Conservation (phyloP, 2,888 invertebrate genomes). For the Pimpla rufipes region DNA sequence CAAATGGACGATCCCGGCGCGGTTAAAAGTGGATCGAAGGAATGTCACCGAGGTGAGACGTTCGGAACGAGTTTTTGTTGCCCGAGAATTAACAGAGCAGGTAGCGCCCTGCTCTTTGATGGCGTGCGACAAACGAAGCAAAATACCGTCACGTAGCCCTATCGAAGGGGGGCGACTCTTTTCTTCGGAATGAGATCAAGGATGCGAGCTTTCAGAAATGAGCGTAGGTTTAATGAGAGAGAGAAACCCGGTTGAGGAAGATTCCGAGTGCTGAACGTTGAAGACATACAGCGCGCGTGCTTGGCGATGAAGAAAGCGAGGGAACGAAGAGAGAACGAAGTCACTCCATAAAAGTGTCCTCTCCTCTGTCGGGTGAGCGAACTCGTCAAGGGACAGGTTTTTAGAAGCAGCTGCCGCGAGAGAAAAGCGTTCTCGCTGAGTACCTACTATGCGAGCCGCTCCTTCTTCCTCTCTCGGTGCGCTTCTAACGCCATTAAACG, state of each 20-base stretch:
- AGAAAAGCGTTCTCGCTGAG: constrained; percentile 29
- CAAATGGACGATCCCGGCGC: background rate
- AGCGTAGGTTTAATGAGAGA: constrained; percentile 36
- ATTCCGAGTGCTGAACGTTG: constrained; percentile 29
- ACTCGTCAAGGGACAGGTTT: constrained; percentile 50
- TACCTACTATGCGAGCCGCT: background rate
- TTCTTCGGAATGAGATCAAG: constrained; percentile 27
- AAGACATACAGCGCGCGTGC: constrained; percentile 31
- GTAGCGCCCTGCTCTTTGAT: constrained; percentile 29
- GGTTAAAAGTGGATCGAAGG: constrained; percentile 8
- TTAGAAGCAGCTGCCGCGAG: constrained; percentile 30
- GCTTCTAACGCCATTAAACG: constrained; percentile 38
- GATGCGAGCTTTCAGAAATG: constrained; percentile 18
- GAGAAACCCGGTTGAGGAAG: background rate
- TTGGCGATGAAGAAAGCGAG: constrained; percentile 42
- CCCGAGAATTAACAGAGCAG: constrained; percentile 70
- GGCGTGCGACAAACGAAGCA: constrained; percentile 9
- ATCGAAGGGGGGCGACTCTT: constrained; percentile 23
- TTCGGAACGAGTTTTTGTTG: constrained; percentile 68
- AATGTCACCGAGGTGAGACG: constrained; percentile 42
- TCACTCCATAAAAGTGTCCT: constrained; percentile 52
- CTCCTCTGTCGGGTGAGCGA: constrained; percentile 18
- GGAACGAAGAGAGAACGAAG: constrained; percentile 23
- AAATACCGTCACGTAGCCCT: constrained; percentile 32
- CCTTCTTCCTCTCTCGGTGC: background rate